These are phyloP conservation scores for Hemaris fuciformis DNA, from an alignment of 2,888 invertebrate species.

Conservation along the genomic window DNA sequence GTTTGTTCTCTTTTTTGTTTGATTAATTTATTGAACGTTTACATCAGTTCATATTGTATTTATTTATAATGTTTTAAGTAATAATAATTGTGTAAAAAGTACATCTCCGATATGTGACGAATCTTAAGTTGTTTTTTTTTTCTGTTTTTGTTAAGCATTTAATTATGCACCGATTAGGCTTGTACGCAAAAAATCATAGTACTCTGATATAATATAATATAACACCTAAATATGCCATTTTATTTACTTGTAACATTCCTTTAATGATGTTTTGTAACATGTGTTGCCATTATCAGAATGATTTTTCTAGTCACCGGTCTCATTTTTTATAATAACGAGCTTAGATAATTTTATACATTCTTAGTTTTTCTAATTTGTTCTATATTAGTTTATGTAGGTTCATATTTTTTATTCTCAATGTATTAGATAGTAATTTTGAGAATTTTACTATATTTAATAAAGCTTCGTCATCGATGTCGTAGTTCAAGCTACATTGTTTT, in stretches of 20 bases:
- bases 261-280: no score
- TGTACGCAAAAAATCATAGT: constrained; percentile 7
- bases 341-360: no score
- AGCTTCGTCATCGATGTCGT: no score
- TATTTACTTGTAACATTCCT: neutral
- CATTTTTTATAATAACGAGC: no score
- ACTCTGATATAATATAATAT: neutral
- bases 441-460: no score
- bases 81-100: neutral
- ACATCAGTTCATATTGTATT: constrained; percentile 25
- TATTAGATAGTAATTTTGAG: no score
- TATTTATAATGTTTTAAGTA: constrained; percentile 7
- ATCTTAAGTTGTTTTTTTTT: constrained; percentile 9
- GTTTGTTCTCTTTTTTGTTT: constrained; percentile 18
- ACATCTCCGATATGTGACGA: neutral
- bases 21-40: constrained; percentile 32
- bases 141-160: constrained; percentile 13
- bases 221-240: neutral
- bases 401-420: no score
- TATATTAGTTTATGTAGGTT: no score
- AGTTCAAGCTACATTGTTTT: no score
- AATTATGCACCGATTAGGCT: constrained; percentile 22
- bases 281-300: no score
- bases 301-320: no score
- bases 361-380: no score